These are phyloP conservation scores for Macrotus californicus DNA, from an alignment of 2,113 vertebrate genomes.

Conservation along the genomic window DNA sequence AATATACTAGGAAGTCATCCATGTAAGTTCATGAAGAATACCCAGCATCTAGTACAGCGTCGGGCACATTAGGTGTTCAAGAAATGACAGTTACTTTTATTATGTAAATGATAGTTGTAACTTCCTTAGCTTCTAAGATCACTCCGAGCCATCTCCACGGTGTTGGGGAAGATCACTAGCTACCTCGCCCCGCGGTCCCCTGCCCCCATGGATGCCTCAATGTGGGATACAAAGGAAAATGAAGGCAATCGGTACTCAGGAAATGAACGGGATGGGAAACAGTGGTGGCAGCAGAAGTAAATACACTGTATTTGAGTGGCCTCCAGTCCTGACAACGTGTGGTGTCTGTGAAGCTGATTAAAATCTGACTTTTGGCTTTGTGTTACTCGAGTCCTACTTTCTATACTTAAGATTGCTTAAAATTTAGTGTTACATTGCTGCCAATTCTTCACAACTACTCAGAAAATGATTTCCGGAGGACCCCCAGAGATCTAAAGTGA, in stretches of 20 bases:
- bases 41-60: neutral
- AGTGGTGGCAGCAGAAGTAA: neutral
- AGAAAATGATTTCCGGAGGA: neutral
- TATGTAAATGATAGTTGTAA: neutral
- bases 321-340: neutral
- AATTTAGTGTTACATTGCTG: neutral
- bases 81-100: neutral
- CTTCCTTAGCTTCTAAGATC: neutral
- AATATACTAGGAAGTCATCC: neutral
- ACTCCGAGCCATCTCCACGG: neutral
- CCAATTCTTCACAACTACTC: slow-evolving; percentile 1
- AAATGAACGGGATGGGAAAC: neutral
- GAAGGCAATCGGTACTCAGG: neutral
- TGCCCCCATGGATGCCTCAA: neutral
- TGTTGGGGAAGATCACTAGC: neutral
- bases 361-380: neutral
- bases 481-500: neutral
- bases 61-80: neutral
- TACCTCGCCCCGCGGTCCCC: neutral
- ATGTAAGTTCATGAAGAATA: neutral
- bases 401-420: neutral
- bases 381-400: neutral
- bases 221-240: neutral
- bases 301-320: neutral
- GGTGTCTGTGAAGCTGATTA: neutral